Base-by-base conservation (phyloP, 2,797 vertebrate genomes). In the Cuniculus paca region DNA sequence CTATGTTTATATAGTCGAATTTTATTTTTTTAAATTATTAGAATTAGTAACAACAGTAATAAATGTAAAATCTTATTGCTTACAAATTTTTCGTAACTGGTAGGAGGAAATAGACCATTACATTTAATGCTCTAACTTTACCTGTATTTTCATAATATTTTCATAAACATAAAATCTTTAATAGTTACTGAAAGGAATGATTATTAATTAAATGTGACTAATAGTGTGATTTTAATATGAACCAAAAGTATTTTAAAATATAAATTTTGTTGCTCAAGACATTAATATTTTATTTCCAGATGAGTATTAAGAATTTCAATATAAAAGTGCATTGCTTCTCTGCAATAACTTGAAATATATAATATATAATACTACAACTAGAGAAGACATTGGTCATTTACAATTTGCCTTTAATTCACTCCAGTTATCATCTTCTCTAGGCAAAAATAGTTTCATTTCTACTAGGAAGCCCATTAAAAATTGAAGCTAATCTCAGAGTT, bases 271-370 rank as follows among this genome's bases (percentile, higher is more conserved):
- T 90, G 31, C 48, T 90, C 68, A 72, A 36, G 61, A 79, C 77
- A 72, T 75, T 77, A 72, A 79, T 58, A 90, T 88, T 92, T 90
- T 20, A 48, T 89, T 91, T 95, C 24, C 16, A 93, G 19, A 14
- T 50, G 68, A 58, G 6, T 45, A 61, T 82, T 82, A 28, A 80
- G 4, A 92, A 58, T 45, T 65, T 80, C 39, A 24, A 12, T 31
- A 31, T 61, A 39, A 82, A 90, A 19, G 7, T 91, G 31, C 72
- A 91, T 65, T 7, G 42, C 31, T 85, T 88, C 22, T 72, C 22
- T 91, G 10, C 56, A 88, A 88, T 86, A 58, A 68, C 45, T 50
- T 83, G 50, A 82, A 87, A 88, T 63, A 12, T 70, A 34, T 75
- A 54, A 70, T 79, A 54, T 54, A 39, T 54, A 85, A 58, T 60